These are phyloP conservation scores for Camponotus floridanus DNA, from an alignment of 1,140 invertebrate species.

Conservation along the genomic window DNA sequence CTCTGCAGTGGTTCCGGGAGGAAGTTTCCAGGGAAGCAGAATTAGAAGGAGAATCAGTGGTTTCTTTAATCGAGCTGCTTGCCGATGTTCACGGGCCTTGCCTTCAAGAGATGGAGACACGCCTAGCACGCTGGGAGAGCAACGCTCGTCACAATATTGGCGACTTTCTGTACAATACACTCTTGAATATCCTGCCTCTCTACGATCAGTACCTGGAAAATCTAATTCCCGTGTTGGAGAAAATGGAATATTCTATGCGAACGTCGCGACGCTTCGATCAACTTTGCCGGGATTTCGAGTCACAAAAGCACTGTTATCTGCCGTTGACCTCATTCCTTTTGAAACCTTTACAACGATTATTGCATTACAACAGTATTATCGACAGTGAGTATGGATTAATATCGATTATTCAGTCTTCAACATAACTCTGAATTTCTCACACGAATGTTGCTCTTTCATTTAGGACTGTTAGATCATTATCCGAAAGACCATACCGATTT, in stretches of 20 bases:
- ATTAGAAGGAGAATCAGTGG: constrained; percentile 87
- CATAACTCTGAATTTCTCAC: constrained; percentile 70
- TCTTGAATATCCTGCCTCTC: constrained; percentile 87
- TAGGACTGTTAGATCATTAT: constrained; percentile 92
- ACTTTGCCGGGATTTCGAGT: constrained; percentile 94
- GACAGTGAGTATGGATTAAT: constrained; percentile 89
- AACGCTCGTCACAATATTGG: constrained; percentile 87
- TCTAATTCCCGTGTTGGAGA: constrained; percentile 91
- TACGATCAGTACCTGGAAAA: constrained; percentile 94
- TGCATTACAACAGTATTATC: constrained; percentile 94
- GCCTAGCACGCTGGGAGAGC: constrained; percentile 89
- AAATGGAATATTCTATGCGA: constrained; percentile 91
- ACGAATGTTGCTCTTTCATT: constrained; percentile 35
- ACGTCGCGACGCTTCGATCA: constrained; percentile 92
- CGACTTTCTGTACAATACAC: constrained; percentile 86
- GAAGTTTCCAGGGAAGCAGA: constrained; percentile 89
- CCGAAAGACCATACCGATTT: constrained; percentile 92
- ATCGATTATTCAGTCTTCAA: constrained; percentile 4
- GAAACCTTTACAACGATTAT: constrained; percentile 95
- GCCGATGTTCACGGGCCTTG: constrained; percentile 89
- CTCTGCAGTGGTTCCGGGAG: constrained; percentile 92
- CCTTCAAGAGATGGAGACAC: constrained; percentile 90
- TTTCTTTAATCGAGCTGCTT: constrained; percentile 89
- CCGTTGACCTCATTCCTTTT: constrained; percentile 95
- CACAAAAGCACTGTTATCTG: constrained; percentile 94